These are phyloP conservation scores for Yoshiicerus persimilis DNA, from an alignment of 1,140 invertebrate species.

Conservation along the genomic window DNA sequence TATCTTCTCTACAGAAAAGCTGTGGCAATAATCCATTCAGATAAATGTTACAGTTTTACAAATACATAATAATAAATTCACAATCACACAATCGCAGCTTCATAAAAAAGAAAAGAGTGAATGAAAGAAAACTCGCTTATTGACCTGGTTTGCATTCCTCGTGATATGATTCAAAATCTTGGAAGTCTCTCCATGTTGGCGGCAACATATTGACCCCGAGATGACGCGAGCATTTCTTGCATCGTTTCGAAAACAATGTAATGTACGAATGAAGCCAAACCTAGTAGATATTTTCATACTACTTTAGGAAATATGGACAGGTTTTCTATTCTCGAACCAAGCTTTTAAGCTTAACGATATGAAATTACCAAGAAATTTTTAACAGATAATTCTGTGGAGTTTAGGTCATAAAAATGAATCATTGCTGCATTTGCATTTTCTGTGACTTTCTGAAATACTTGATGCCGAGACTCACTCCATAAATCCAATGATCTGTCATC, in stretches of 20 bases:
- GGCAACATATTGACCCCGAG: conserved; percentile 77
- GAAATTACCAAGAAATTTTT: conserved; percentile 79
- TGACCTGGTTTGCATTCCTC: conserved; percentile 91
- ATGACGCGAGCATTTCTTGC: conserved; percentile 83
- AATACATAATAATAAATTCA: too few relatives aligned
- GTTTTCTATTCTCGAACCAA: not conserved
- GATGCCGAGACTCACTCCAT: conserved; percentile 86
- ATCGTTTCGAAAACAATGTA: conserved; percentile 83
- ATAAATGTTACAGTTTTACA: too few relatives aligned
- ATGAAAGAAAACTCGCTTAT: too few relatives aligned
- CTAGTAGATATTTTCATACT: too few relatives aligned
- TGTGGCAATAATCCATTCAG: too few relatives aligned
- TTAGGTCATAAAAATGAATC: conserved; percentile 90
- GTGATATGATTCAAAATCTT: conserved; percentile 87
- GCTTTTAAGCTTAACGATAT: too few relatives aligned
- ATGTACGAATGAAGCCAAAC: conserved; percentile 89
- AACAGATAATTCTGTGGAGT: conserved; percentile 81
- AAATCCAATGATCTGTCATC: conserved; percentile 68
- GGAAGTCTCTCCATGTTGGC: conserved; percentile 90
- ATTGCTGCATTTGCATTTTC: conserved; percentile 94
- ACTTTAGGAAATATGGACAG: too few relatives aligned
- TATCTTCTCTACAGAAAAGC: too few relatives aligned
- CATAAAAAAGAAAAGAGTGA: too few relatives aligned
- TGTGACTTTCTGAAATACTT: conserved; percentile 90
- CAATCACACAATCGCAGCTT: too few relatives aligned